Base-by-base conservation (phyloP, 64 coral and sea anemone species). In the Stichodactyla mertensii region DNA sequence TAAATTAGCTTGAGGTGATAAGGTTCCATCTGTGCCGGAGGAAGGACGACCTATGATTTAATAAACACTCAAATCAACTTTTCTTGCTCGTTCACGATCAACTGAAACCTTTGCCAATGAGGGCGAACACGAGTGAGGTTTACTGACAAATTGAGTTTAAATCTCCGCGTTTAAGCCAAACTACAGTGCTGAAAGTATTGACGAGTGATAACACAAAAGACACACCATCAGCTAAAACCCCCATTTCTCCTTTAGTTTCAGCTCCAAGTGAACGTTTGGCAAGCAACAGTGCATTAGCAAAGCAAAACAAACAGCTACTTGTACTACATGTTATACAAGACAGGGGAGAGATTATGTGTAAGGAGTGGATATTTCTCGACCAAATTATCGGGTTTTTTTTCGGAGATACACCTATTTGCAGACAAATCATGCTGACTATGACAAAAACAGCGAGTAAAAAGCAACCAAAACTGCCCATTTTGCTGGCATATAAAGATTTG, bases 1-100 rank as follows among this genome's bases (percentile, higher is more conserved):
- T 79, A 87, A 74, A 87, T 85, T 92, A 87, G 91, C 87, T 89
- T 93, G 91, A 80, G 94, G 94, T 90, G 94, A 97, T 83, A 78
- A 81, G 83, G 90, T 54, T 83, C 82, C 80, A 78, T 93, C 91
- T 61, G 69, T 87, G 64, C 26, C 57, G 55, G 93, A 91, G 70
- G 87, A 89, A 70, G 90, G 85, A 15, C 90, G 87, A 90, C 93
- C 93, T 92, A 92, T 45, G 77, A 87, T 71, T 79, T 52, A 77
- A 67, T 78, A 57, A 92, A 95, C 55, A 95, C 10, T 51, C 10
- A 10, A 64, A 86, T 79, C 57, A 69, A 64, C 31, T 60, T 27
- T 60, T 26, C 8, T 71, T 28, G 18, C 14, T 55, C 85, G 69
- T 74, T 86, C 85, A 64, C 52, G 10, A 7, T 52, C 19, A 51